A percentile compares a stretch with the other conserved stretches of the same genome.
These are phyloP conservation scores for Actias luna DNA, from an alignment of 2,888 invertebrate species.

Conservation along the genomic window DNA sequence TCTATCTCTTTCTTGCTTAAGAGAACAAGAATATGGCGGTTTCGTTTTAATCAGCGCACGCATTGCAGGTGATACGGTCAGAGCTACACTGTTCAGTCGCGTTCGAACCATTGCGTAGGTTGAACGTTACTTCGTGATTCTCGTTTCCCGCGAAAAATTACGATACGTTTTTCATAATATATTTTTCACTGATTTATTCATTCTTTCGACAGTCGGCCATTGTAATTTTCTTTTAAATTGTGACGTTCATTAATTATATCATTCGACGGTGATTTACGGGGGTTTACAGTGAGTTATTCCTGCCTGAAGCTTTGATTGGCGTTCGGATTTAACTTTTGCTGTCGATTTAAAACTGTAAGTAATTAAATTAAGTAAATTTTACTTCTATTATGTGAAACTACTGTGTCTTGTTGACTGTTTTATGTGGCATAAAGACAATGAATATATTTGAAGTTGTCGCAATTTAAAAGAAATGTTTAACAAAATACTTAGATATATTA, in stretches of 20 bases:
- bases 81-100: conserved; percentile 53
- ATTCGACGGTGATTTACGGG: conserved; percentile 18
- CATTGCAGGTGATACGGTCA: conserved; percentile 72
- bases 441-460: too few species aligned
- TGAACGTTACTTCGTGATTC: conserved; percentile 45
- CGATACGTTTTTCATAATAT: conserved; percentile 36
- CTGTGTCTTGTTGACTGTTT: background rate
- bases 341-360: conserved; percentile 19
- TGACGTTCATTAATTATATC: conserved; percentile 51
- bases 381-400: background rate
- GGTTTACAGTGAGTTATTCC: conserved; percentile 25
- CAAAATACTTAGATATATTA: too few species aligned
- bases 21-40: conserved; percentile 29
- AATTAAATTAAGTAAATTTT: conserved; percentile 10
- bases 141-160: conserved; percentile 77
- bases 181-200: conserved; percentile 21
- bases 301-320: conserved; percentile 16
- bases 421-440: background rate
- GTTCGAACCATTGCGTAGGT: conserved; percentile 55
- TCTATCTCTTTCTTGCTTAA: conserved; percentile 44
- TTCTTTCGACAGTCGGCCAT: conserved; percentile 14
- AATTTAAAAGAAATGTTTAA: too few species aligned
- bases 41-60: conserved; percentile 72
- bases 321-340: conserved; percentile 25
- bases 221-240: conserved; percentile 51